A percentile compares a stretch with the other conserved stretches of the same genome.
Conservation (phyloP, 2,888 invertebrate species). For the Alloplasta piceator region DNA sequence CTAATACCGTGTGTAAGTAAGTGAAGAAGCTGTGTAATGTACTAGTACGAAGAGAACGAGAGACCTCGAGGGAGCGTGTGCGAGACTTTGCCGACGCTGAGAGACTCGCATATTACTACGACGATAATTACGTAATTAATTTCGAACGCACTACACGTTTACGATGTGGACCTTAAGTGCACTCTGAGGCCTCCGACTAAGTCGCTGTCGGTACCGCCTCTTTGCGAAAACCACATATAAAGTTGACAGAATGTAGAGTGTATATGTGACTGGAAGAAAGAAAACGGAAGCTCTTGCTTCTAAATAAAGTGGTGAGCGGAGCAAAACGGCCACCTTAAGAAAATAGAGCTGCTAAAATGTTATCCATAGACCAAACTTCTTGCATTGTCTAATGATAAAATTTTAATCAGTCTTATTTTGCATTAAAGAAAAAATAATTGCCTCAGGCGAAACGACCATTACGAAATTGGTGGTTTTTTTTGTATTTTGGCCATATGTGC, state of each 20-base stretch:
- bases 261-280: constrained; percentile 28
- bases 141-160: constrained; percentile 61
- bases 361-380: too few species aligned
- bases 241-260: constrained; percentile 11
- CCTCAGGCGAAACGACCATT: too few species aligned
- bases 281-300: constrained; percentile 12
- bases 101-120: constrained; percentile 52
- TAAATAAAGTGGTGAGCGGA: not conserved
- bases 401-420: too few species aligned
- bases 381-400: too few species aligned
- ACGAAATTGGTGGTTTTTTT: too few species aligned
- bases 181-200: constrained; percentile 55
- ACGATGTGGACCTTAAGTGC: constrained; percentile 59
- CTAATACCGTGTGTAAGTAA: constrained; percentile 35
- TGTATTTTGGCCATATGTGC: too few species aligned
- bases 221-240: constrained; percentile 35
- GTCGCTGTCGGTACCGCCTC: constrained; percentile 42
- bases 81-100: constrained; percentile 41
- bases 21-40: constrained; percentile 37
- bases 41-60: constrained; percentile 14
- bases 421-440: too few species aligned
- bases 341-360: too few species aligned
- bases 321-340: too few species aligned
- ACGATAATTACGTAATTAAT: constrained; percentile 65
- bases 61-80: constrained; percentile 10